Evolutionary conservation across 2,113 vertebrate genomes (phyloP).

Genomic region (Grallaria varia): DNA sequence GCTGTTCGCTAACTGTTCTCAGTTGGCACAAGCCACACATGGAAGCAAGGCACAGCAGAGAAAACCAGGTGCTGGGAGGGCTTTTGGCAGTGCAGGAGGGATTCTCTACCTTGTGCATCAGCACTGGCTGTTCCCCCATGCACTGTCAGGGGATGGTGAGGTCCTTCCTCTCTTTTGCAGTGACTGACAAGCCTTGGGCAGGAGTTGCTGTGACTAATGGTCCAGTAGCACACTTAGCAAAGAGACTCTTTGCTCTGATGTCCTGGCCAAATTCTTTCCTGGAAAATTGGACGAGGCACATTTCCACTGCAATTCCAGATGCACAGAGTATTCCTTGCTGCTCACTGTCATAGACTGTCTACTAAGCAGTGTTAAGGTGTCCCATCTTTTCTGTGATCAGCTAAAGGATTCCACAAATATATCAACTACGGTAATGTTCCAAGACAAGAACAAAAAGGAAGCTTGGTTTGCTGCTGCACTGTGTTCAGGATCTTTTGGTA

Average conservation of each 20-base stretch:
- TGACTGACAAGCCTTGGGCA: neutral
- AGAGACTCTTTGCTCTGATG: neutral
- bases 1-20: neutral
- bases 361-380: neutral
- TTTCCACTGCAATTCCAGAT: neutral
- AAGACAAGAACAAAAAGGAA: neutral
- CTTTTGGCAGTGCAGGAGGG: neutral
- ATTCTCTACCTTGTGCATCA: neutral
- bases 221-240: neutral
- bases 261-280: conserved; percentile 4
- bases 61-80: neutral
- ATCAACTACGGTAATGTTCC: neutral
- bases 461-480: neutral
- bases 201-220: neutral
- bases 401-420: neutral
- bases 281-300: neutral
- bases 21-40: neutral
- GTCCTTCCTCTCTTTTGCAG: neutral
- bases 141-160: fast-evolving
- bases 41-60: neutral
- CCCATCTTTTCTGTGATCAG: neutral
- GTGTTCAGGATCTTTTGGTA: neutral
- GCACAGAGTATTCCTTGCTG: neutral
- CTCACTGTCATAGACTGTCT: neutral
- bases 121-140: fast-evolving